Evolutionary conservation across 2,113 vertebrate species (phyloP).

Genomic region (Callionymus lyra): DNA sequence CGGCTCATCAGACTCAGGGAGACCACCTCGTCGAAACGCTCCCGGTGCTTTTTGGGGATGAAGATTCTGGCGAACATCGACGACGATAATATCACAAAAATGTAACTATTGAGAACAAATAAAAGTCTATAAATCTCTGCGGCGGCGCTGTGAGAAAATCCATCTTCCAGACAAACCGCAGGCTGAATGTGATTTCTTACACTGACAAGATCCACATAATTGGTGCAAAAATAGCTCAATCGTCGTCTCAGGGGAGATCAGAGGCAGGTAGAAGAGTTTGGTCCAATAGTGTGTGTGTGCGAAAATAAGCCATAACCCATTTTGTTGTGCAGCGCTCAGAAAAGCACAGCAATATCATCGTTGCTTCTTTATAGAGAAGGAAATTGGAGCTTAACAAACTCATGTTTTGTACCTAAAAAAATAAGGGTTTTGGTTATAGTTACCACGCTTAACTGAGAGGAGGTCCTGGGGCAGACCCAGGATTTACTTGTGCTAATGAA

Average conservation of each 20-base stretch:
- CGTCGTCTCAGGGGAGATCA: constrained; percentile 20
- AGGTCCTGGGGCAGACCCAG: too few species aligned
- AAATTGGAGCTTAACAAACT: too few species aligned
- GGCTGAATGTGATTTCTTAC: constrained; percentile 16
- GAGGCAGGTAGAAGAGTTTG: constrained; percentile 19
- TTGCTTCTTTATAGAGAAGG: too few species aligned
- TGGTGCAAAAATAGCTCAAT: constrained; percentile 37
- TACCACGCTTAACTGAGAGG: too few species aligned
- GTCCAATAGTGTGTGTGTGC: constrained; percentile 7
- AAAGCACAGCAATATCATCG: too few species aligned
- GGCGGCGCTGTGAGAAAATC: background rate
- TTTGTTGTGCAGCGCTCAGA: too few species aligned
- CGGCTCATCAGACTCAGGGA: constrained; percentile 91
- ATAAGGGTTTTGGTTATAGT: too few species aligned
- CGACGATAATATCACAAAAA: constrained; percentile 16
- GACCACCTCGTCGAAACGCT: constrained; percentile 93
- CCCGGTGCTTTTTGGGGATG: constrained; percentile 95
- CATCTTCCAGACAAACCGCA: background rate
- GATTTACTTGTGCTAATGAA: too few species aligned
- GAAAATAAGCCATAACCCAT: too few species aligned
- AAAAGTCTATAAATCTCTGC: too few species aligned
- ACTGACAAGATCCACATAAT: constrained; percentile 34
- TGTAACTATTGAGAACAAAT: background rate
- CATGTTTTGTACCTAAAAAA: too few species aligned
- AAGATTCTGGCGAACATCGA: constrained; percentile 81